These are phyloP conservation scores for Helicoverpa assulta DNA, from an alignment of 2,888 invertebrate species.

Conservation along the genomic window DNA sequence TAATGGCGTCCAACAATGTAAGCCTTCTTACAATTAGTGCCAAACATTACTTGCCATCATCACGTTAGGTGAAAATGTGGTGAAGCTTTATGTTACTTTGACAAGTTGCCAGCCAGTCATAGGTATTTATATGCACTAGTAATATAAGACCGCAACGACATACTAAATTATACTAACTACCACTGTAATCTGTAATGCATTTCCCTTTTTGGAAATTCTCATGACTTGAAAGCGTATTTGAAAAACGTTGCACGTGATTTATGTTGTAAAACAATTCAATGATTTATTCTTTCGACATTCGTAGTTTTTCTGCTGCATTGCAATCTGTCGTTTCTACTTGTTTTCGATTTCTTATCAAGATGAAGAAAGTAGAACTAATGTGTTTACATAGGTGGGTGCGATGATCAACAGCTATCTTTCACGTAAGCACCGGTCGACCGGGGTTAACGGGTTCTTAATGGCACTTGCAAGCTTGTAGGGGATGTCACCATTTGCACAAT, in stretches of 20 bases:
- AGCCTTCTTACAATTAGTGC: constrained; percentile 21
- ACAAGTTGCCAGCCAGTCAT: constrained; percentile 31
- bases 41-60: constrained; percentile 9
- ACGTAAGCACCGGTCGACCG: constrained; percentile 39
- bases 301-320: constrained; percentile 35
- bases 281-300: constrained; percentile 29
- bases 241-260: constrained; percentile 20
- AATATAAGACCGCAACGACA: constrained; percentile 2
- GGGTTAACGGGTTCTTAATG: constrained; percentile 60
- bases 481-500: constrained; percentile 37
- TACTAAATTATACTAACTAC: not conserved
- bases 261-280: constrained; percentile 27
- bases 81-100: constrained; percentile 34
- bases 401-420: constrained; percentile 43
- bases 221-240: constrained; percentile 16
- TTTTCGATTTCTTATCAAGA: not conserved
- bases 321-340: constrained; percentile 11
- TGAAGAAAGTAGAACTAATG: not conserved
- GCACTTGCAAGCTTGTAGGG: constrained; percentile 39
- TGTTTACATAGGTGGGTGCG: constrained; percentile 17
- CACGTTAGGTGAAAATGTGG: constrained; percentile 21
- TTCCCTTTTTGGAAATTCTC: constrained; percentile 5
- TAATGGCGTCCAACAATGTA: constrained; percentile 17
- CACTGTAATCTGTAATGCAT: constrained; percentile 3
- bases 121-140: constrained; percentile 4